Evolutionary conservation across 2,113 vertebrate species (phyloP).

Genomic region (Channa maculata): DNA sequence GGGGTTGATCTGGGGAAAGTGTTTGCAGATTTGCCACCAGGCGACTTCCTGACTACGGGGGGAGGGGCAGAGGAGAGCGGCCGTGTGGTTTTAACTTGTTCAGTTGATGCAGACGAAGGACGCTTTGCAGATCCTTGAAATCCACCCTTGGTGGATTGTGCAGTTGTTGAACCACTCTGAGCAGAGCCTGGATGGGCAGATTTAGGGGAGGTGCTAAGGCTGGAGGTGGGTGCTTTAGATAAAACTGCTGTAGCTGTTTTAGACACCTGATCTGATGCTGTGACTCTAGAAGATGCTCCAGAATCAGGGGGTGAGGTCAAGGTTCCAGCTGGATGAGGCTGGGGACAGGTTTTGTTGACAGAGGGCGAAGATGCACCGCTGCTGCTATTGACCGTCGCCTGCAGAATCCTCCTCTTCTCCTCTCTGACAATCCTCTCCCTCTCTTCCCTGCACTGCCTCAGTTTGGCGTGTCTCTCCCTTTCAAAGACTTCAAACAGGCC

Average conservation of each 20-base stretch:
- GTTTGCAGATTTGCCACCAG: conserved; percentile 73
- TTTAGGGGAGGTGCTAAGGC: conserved; percentile 64
- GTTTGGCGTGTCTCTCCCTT: conserved; percentile 89
- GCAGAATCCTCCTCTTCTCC: conserved; percentile 90
- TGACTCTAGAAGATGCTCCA: conserved; percentile 43
- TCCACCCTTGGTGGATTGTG: conserved; percentile 29
- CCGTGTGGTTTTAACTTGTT: conserved; percentile 29
- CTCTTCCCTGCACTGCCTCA: conserved; percentile 93
- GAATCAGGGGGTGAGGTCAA: conserved; percentile 63
- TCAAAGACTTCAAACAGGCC: conserved; percentile 95
- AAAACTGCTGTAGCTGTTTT: conserved; percentile 54
- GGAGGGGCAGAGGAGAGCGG: conserved; percentile 71
- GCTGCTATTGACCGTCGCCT: conserved; percentile 81
- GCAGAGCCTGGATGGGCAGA: conserved; percentile 23
- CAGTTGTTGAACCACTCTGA: conserved; percentile 38
- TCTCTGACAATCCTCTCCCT: conserved; percentile 93
- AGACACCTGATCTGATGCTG: conserved; percentile 24
- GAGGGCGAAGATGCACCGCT: conserved; percentile 79
- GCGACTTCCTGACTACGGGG: conserved; percentile 47
- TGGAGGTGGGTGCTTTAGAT: conserved; percentile 47
- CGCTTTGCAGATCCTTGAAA: conserved; percentile 43
- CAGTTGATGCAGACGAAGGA: conserved; percentile 32
- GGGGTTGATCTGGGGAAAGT: conserved; percentile 81
- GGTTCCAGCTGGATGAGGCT: conserved; percentile 49
- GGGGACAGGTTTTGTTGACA: conserved; percentile 52